phyloP scores from a whole-genome alignment of 1,140 invertebrate genomes.

The Anagrus nilaparvatae region DNA sequence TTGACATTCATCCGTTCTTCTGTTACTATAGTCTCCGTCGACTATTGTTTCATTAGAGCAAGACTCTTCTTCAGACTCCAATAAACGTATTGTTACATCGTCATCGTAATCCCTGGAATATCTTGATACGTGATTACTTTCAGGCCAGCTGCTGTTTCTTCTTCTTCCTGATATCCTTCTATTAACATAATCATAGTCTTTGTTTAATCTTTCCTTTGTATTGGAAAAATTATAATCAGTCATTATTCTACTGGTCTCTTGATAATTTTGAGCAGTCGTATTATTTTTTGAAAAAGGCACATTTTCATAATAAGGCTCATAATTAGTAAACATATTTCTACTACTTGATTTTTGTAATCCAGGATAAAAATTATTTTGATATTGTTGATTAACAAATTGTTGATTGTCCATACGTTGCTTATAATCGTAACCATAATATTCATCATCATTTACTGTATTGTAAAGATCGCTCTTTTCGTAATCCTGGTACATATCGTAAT shows the following conservation, averaged over 20 bases:
- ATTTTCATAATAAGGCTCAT: conserved; percentile 20
- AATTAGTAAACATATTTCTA: conserved; percentile 9
- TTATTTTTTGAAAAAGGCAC: no score
- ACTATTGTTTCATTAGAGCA: conserved; percentile 36
- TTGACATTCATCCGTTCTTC: neutral
- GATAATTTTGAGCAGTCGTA: no score
- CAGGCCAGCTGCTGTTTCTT: conserved; percentile 35
- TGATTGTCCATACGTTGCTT: no score
- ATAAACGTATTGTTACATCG: conserved; percentile 18
- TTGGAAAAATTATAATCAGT: no score
- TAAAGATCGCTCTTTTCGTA: conserved; percentile 5
- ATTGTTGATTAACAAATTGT: conserved; percentile 5
- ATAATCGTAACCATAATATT: no score
- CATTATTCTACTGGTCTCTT: no score
- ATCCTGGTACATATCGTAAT: conserved; percentile 17
- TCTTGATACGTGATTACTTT: conserved; percentile 19
- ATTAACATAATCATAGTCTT: no score
- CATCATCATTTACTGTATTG: conserved; percentile 9
- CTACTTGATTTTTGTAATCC: conserved; percentile 19
- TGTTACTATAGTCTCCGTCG: conserved; percentile 19
- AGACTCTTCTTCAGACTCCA: conserved; percentile 36
- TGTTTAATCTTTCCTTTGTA: no score
- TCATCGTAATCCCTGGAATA: conserved; percentile 10
- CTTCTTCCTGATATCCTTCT: conserved; percentile 22
- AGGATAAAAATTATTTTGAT: conserved; percentile 11